phyloP scores from a whole-genome alignment of 2,888 invertebrate species.

The Polymixis lichenea region DNA sequence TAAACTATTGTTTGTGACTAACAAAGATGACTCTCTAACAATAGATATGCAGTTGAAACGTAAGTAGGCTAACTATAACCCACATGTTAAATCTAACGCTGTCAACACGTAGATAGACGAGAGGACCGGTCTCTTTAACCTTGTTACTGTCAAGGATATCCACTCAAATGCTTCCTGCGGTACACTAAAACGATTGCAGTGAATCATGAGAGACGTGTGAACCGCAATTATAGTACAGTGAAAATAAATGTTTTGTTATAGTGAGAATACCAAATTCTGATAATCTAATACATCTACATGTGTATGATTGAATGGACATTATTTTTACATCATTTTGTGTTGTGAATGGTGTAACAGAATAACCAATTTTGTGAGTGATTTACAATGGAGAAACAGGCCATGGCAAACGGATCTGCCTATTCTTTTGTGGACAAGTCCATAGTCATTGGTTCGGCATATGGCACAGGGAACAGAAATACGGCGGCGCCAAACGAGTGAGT shows the following conservation, averaged over 20 bases:
- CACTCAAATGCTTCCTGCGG: constrained; percentile 81
- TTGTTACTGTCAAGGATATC: constrained; percentile 87
- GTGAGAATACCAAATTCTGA: constrained; percentile 26
- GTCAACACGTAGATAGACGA: constrained; percentile 25
- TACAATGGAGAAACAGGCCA: constrained; percentile 79
- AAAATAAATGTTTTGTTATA: constrained; percentile 45
- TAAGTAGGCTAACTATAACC: constrained; percentile 30
- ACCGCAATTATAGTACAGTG: constrained; percentile 26
- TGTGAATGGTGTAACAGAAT: constrained; percentile 36
- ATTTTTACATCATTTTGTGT: constrained; percentile 9
- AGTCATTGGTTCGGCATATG: constrained; percentile 83
- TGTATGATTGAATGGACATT: constrained; percentile 11
- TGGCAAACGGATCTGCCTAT: constrained; percentile 78
- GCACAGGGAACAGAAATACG: constrained; percentile 86
- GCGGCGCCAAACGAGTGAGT: constrained; percentile 89
- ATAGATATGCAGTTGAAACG: constrained; percentile 33
- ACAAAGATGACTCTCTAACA: constrained; percentile 43
- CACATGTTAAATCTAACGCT: constrained; percentile 28
- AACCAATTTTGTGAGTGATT: constrained; percentile 64
- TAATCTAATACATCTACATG: not conserved
- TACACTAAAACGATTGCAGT: constrained; percentile 69
- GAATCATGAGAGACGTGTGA: constrained; percentile 58
- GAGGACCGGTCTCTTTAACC: constrained; percentile 77
- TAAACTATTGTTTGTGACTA: constrained; percentile 28
- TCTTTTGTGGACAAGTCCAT: constrained; percentile 65